Percentiles rank a stretch among this genome's conserved stretches.
These are phyloP conservation scores for Athalia cordata DNA, from an alignment of 2,888 invertebrate species.

Conservation along the genomic window DNA sequence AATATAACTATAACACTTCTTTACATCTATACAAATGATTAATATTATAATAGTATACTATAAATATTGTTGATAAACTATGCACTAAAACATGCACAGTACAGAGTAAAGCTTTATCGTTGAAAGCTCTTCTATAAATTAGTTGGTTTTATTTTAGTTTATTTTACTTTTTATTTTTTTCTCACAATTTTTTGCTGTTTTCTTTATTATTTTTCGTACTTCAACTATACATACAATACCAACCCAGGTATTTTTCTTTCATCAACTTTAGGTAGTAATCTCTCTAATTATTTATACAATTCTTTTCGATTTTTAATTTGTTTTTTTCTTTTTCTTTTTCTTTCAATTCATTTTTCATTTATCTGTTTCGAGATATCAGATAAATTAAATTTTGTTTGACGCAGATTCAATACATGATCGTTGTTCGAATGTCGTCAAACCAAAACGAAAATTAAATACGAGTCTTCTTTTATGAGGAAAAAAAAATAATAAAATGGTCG, in stretches of 20 bases:
- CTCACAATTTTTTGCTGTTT: neutral
- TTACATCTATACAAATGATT: conserved; percentile 53
- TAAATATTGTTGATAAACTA: conserved; percentile 54
- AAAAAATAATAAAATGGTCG: no score
- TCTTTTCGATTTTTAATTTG: no score
- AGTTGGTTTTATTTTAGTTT: neutral
- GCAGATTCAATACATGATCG: no score
- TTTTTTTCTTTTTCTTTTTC: no score
- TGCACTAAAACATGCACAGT: conserved; percentile 73
- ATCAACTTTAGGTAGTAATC: neutral
- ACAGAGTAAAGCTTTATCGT: conserved; percentile 58
- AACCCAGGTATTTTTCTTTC: neutral
- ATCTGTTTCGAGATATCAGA: no score
- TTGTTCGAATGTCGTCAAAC: no score
- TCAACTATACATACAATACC: neutral
- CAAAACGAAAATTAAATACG: no score
- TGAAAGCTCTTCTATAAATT: conserved; percentile 42
- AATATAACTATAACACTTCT: conserved; percentile 48
- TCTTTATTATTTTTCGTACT: neutral
- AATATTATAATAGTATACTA: conserved; percentile 53
- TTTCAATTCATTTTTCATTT: no score
- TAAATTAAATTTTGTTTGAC: no score
- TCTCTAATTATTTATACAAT: no score
- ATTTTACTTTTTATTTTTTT: neutral
- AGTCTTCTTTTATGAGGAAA: no score